Base-by-base conservation (phyloP, 2,888 invertebrate species). In the Stegana nigrithorax region DNA sequence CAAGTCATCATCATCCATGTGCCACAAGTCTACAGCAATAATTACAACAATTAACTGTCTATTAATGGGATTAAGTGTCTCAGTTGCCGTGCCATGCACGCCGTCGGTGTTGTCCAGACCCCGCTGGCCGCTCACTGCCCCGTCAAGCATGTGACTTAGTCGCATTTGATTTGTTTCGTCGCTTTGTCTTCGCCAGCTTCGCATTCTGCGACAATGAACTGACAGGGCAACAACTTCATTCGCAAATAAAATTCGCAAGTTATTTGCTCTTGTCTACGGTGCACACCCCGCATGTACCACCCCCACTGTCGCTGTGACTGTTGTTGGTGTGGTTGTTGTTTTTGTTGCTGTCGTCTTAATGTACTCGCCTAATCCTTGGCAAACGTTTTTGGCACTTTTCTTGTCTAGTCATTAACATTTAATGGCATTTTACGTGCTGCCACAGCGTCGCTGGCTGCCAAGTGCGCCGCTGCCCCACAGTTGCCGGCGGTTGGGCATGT, bases 321-420 rank as follows among this genome's bases (percentile, higher is more conserved):
- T n/a, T n/a, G n/a, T n/a, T n/a, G n/a, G n/a, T n/a, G n/a, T n/a
- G n/a, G n/a, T n/a, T n/a, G n/a, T n/a, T n/a, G n/a, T n/a, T n/a
- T n/a, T n/a, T n/a, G n/a, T n/a, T 26, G 32, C 17, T n/a, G 21
- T 29, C 14, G 17, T 44, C 50, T 39, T 42, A 60, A 60, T 61
- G 56, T 57, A 47, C 50, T 61, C 23, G 29, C 32, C 42, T 65
- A 65, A 64, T 68, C 66, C 67, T 62, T 47, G 63, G 58, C 67
- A 67, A 51, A 59, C 60, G 59, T 62, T 59, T 62, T 63, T 57
- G 56, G 59, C 61, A 59, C 61, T 63, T 62, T 58, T 60, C 45
- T 42, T 14, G 53, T 50, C 25, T 25, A 56, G 60, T 67, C 65
- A 65, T 65, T 67, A 65, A 63, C 63, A 57, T 67, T 63, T 65